Base-by-base conservation (phyloP, 2,113 vertebrate species). In the Rostratula benghalensis region DNA sequence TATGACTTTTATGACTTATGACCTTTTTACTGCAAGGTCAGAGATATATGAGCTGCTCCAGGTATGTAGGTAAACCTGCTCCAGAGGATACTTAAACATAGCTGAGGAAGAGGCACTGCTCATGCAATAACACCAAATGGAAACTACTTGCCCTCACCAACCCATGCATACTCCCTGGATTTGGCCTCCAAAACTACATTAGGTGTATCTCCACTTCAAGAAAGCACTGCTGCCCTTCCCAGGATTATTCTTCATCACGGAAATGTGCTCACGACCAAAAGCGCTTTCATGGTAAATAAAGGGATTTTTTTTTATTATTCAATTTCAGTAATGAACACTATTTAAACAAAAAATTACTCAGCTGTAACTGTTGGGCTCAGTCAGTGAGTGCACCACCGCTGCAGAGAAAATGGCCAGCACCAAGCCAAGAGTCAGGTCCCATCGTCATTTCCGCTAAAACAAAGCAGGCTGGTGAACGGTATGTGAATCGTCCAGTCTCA, bases 341-440 rank as follows among this genome's bases (percentile, higher is more conserved):
- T 68, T 95, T 56, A 65, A 93, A 73, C 33, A 87, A 57, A 82
- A 95, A 94, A 90, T 90, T 79, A 94, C 90, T 94, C 83, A 92
- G 69, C 61, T 5, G 2, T 75, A 73, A 78, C 76, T 69, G 53
- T 35, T 28, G 9, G 4, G 64, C 60, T 88, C 85, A 45, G 65
- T 35, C 60, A 67, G 69, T 0, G 13, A 88, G 73, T 8, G 16
- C 77, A 51, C 24, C 19, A 1, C 10, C 14, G 28, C 78, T 78
- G 59, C 73, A 41, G 30, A 75, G 69, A 71, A 70, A 59, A 39
- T 0, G 1, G 69, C 39, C 83, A 86, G 68, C 0, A 2, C 0
- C 0, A 37, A 83, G 74, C 70, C 41, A 15, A 37, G 46, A 63
- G 50, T 54, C 28, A 18, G 46, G 31, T 28, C 33, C 68, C 0